Percentiles rank a stretch among this genome's conserved stretches.
Evolutionary conservation across 2,888 invertebrate genomes (phyloP).

Genomic region (Nemoura dubitans): DNA sequence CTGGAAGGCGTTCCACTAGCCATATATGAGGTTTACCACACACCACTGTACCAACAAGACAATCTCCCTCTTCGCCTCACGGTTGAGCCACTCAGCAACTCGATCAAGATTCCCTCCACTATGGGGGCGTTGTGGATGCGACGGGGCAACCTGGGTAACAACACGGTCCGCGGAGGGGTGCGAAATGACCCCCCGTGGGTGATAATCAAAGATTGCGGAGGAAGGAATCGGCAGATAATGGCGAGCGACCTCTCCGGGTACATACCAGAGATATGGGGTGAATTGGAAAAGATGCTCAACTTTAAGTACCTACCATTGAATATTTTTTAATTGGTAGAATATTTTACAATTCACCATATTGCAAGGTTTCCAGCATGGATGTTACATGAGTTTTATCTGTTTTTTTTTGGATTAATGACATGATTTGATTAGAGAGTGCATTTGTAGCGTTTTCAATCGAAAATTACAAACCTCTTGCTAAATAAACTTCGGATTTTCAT

Average conservation of each 20-base stretch:
- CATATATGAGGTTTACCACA: background rate
- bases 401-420: too few relatives aligned
- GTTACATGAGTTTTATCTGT: too few relatives aligned
- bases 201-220: background rate
- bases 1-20: background rate
- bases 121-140: background rate
- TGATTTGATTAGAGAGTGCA: too few relatives aligned
- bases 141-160: background rate
- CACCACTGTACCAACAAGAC: background rate
- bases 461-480: too few relatives aligned
- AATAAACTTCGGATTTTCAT: too few relatives aligned
- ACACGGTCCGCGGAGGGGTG: background rate
- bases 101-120: background rate
- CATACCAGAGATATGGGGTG: background rate
- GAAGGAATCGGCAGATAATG: background rate
- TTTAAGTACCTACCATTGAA: too few relatives aligned
- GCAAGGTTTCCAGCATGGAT: too few relatives aligned
- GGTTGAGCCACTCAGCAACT: background rate
- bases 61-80: background rate
- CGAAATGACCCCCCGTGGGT: background rate
- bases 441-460: too few relatives aligned
- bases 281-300: background rate
- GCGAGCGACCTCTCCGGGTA: background rate
- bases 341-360: too few relatives aligned
- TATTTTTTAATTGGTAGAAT: too few relatives aligned